Percentiles rank a stretch among this genome's conserved stretches.
These are phyloP conservation scores for Chauna torquata DNA, from an alignment of 2,113 vertebrate genomes.

Conservation along the genomic window DNA sequence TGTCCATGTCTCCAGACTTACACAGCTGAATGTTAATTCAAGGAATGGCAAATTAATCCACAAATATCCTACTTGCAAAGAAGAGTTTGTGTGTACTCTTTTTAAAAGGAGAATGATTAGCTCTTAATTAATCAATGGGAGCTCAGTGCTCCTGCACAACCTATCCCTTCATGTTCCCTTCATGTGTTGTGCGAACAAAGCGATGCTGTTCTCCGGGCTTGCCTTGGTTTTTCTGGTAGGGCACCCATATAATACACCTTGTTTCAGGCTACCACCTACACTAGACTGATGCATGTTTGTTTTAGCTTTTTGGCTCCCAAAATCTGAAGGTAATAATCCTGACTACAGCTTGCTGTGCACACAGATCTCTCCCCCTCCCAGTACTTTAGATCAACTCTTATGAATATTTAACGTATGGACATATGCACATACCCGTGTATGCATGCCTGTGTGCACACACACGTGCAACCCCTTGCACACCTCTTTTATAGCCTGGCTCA, in stretches of 20 bases:
- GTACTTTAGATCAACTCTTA: background rate
- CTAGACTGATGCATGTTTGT: background rate
- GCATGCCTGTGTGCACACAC: accelerated
- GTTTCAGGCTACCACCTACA: background rate
- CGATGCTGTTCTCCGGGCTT: background rate
- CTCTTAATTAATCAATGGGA: background rate
- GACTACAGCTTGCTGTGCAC: background rate
- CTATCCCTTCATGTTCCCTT: background rate
- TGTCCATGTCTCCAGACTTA: background rate
- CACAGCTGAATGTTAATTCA: background rate
- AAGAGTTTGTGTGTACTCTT: background rate
- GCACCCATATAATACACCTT: background rate
- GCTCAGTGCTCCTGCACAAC: background rate
- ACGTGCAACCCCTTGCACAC: background rate
- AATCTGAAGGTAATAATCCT: background rate
- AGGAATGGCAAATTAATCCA: background rate
- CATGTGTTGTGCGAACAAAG: background rate
- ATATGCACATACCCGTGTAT: background rate
- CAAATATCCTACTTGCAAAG: background rate
- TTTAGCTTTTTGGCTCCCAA: background rate
- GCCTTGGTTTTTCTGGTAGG: background rate
- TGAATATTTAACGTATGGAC: background rate
- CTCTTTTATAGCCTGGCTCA: background rate
- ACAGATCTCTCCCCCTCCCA: background rate
- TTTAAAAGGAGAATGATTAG: background rate